Conservation (phyloP, 2,797 vertebrate species). For the Coendou prehensilis region DNA sequence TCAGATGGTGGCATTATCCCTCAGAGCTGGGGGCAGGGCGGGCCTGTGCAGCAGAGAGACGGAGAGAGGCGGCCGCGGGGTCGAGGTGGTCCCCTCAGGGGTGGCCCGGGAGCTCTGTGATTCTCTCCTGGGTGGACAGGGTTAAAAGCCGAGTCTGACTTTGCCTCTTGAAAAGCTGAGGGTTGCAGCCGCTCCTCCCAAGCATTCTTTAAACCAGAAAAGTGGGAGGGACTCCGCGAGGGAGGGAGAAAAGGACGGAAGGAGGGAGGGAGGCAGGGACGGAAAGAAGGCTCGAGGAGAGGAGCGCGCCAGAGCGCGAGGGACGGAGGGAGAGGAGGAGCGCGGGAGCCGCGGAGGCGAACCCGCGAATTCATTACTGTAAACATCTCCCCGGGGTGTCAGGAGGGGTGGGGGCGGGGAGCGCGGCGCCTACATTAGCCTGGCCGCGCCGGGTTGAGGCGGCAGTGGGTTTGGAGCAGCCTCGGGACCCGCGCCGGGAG, state of each 20-base stretch:
- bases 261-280: conserved; percentile 84
- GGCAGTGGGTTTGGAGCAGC: conserved; percentile 89
- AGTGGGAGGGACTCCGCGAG: conserved; percentile 88
- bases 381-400: conserved; percentile 93
- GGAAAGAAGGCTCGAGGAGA: conserved; percentile 84
- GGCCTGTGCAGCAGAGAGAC: rapidly evolving
- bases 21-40: not conserved
- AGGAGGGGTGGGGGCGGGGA: conserved; percentile 84
- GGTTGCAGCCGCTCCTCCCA: conserved; percentile 92
- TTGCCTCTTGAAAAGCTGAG: conserved; percentile 92
- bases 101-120: not conserved
- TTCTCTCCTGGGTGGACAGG: conserved; percentile 70
- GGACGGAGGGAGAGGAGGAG: conserved; percentile 82
- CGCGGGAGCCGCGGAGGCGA: conserved; percentile 90
- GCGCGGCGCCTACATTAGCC: conserved; percentile 88
- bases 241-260: conserved; percentile 78
- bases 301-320: conserved; percentile 83
- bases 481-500: conserved; percentile 80
- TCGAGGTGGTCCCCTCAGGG: not conserved
- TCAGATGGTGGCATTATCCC: not conserved
- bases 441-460: conserved; percentile 85
- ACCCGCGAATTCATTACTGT: conserved; percentile 93
- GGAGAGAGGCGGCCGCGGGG: not conserved
- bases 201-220: conserved; percentile 93
- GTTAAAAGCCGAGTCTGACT: conserved; percentile 88